phyloP scores from a whole-genome alignment of 2,113 vertebrate species.

The Petroica traversi region DNA sequence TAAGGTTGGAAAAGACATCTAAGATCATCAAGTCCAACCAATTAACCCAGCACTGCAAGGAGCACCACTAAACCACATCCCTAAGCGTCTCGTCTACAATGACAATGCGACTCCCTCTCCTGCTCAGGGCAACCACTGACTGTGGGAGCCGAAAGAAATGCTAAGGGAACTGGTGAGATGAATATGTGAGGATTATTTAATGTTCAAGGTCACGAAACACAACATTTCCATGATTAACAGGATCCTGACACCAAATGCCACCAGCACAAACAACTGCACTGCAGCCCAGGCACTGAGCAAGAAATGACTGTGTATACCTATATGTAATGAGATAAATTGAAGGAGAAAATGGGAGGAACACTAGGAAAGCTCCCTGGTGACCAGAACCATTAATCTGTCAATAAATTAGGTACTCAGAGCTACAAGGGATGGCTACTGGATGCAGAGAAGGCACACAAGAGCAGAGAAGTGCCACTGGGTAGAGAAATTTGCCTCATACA shows the following conservation, averaged over 20 bases:
- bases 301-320: neutral
- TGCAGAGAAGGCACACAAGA: fast-evolving
- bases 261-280: neutral
- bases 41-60: neutral
- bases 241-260: neutral
- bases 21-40: neutral
- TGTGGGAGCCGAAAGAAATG: neutral
- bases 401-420: neutral
- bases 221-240: neutral
- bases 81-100: neutral
- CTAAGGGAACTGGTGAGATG: neutral
- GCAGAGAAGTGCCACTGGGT: neutral
- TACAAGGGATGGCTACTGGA: neutral
- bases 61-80: neutral
- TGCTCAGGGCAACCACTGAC: neutral
- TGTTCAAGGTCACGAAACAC: neutral
- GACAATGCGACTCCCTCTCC: neutral
- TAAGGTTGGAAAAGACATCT: neutral
- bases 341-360: neutral
- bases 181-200: neutral
- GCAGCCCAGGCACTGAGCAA: neutral
- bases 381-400: neutral
- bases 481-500: neutral
- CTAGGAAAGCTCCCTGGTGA: neutral
- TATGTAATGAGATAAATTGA: neutral